Base-by-base conservation (phyloP, 2,113 vertebrate genomes). In the Eretmochelys imbricata region DNA sequence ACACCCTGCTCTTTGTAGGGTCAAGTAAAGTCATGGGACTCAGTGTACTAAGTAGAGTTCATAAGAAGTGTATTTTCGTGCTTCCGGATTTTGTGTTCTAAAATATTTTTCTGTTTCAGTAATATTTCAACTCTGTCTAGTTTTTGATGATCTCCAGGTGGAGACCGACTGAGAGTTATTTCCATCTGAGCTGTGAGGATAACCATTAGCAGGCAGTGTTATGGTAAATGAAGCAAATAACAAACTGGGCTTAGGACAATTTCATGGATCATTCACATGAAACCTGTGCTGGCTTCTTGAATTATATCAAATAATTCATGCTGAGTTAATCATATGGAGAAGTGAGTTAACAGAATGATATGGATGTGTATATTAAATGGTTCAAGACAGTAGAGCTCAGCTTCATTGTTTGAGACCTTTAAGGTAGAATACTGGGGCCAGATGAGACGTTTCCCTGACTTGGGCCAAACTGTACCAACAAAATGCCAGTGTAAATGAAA, bases 111-210 rank as follows among this genome's bases (percentile, higher is more conserved):
- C 25, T 89, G 11, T 89, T 78, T 91, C 38, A 87, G 81, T 13
- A 88, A 27, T 89, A 91, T 94, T 95, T 94, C 87, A 92, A 5
- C 53, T 88, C 81, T 87, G 50, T 96, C 65, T 95, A 93, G 81
- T 31, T 93, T 95, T 88, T 96, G 48, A 85, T 94, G 83, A 80
- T 96, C 31, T 31, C 88, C 50, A 79, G 53, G 83, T 53, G 55
- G 57, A 89, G 13, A 75, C 42, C 84, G 89, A 53, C 11, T 83
- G 83, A 95, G 83, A 95, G 79, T 87, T n/a, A 81, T 79, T 92
- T 72, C 72, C 89, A 94, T 72, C 81, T 93, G 85, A 0, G 1
- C 22, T 82, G n/a, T 25, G 54, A 95, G 38, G 83, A 93, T 0
- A 1, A 86, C 35, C 31, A 57, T 89, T 88, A 82, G 72, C 76